Evolutionary conservation across 2,888 invertebrate species (phyloP).

Genomic region (Cephonodes hylas): DNA sequence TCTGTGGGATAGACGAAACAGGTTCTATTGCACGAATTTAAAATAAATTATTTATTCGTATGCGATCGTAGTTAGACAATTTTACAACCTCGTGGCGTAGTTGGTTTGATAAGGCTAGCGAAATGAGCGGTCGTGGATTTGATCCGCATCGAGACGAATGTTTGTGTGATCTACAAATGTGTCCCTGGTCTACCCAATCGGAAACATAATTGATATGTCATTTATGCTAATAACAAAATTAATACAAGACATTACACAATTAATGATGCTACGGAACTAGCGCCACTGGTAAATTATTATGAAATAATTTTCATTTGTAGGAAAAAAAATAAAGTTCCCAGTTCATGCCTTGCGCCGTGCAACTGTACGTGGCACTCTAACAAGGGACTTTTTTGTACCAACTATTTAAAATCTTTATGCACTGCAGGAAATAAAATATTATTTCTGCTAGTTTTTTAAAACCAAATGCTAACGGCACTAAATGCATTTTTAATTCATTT

Average conservation of each 20-base stretch:
- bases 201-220: too few species aligned
- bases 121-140: too few species aligned
- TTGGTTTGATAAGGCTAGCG: too few species aligned
- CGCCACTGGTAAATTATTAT: too few species aligned
- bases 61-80: too few species aligned
- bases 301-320: not conserved
- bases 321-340: not conserved
- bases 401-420: constrained; percentile 2
- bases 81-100: too few species aligned
- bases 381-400: not conserved
- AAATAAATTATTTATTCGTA: not conserved
- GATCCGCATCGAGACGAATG: too few species aligned
- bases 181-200: too few species aligned
- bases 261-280: too few species aligned
- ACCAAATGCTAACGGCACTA: not conserved
- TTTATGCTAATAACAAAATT: too few species aligned
- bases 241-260: too few species aligned
- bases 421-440: constrained; percentile 2
- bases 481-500: not conserved
- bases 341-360: not conserved
- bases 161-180: too few species aligned
- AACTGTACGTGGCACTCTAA: constrained; percentile 9
- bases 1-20: constrained; percentile 20
- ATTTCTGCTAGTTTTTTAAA: not conserved
- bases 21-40: not conserved